Evolutionary conservation across 2,888 invertebrate genomes (phyloP).

Genomic region (Stenurella melanura): DNA sequence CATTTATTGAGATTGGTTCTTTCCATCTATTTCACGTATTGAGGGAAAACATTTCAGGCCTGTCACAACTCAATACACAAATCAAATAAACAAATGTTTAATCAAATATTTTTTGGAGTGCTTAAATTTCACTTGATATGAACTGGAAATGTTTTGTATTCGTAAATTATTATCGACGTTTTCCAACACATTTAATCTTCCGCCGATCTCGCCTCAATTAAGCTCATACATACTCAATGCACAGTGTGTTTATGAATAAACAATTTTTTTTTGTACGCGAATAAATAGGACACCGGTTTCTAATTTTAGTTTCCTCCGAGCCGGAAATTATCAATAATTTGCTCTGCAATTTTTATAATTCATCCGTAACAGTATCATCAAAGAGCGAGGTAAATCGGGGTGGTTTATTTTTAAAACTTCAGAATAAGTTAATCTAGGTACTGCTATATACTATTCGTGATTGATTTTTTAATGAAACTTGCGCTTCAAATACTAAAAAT

Average conservation of each 20-base stretch:
- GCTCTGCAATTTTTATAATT: too few species aligned
- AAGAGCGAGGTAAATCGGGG: background rate
- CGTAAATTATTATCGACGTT: conserved; percentile 2
- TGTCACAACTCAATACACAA: background rate
- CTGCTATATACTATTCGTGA: background rate
- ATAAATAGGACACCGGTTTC: background rate
- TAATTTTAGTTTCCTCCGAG: background rate
- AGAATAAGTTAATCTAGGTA: background rate
- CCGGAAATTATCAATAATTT: too few species aligned
- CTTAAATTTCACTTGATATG: background rate
- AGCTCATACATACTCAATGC: background rate
- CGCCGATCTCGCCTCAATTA: background rate
- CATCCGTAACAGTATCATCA: too few species aligned
- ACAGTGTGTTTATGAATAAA: background rate
- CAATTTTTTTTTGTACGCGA: background rate
- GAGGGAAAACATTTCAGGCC: background rate
- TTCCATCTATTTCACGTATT: background rate
- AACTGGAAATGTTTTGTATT: background rate
- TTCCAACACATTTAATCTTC: conserved; percentile 2
- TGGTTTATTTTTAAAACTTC: background rate
- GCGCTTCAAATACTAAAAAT: too few species aligned
- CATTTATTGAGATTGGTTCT: background rate
- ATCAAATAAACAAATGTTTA: background rate
- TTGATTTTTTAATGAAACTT: too few species aligned
- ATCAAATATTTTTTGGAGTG: conserved; percentile 2